phyloP scores from a whole-genome alignment of 2,797 vertebrate genomes.

The Holocentrus rufus region DNA sequence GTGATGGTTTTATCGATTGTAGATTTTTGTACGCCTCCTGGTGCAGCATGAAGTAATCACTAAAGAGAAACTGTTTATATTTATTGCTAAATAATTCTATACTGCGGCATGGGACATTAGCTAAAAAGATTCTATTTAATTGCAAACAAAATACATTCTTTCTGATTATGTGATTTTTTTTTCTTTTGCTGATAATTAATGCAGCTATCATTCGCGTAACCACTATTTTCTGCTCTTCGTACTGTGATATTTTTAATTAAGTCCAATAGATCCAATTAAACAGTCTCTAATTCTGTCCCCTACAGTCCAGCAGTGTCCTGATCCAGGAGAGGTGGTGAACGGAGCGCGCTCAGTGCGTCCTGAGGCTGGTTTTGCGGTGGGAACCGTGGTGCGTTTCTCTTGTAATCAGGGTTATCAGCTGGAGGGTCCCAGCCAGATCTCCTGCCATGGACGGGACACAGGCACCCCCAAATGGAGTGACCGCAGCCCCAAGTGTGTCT shows the following conservation, averaged over 20 bases:
- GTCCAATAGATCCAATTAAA: too few species aligned
- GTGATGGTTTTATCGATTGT: too few species aligned
- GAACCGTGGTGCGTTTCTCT: conserved; percentile 90
- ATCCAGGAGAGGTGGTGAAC: conserved; percentile 91
- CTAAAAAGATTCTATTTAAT: not conserved
- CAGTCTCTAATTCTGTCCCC: conserved; percentile 14
- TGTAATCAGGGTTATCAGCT: conserved; percentile 92
- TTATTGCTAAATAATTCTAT: too few species aligned
- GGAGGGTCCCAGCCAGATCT: conserved; percentile 89
- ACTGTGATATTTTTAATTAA: not conserved
- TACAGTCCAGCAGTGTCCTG: conserved; percentile 90
- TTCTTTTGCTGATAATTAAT: not conserved
- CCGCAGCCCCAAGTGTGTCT: conserved; percentile 92
- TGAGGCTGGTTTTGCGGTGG: conserved; percentile 88
- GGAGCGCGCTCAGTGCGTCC: conserved; percentile 88
- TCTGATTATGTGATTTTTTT: not conserved
- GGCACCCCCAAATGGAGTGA: conserved; percentile 95
- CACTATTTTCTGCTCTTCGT: not conserved
- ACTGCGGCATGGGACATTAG: too few species aligned
- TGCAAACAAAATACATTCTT: not conserved
- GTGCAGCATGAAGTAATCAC: too few species aligned
- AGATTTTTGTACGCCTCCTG: too few species aligned
- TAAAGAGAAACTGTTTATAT: too few species aligned
- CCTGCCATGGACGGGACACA: conserved; percentile 91
- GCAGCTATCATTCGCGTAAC: not conserved